A percentile compares a stretch with the other conserved stretches of the same genome.
Evolutionary conservation across 2,797 vertebrate genomes (phyloP).

Genomic region (Hybognathus amarus): DNA sequence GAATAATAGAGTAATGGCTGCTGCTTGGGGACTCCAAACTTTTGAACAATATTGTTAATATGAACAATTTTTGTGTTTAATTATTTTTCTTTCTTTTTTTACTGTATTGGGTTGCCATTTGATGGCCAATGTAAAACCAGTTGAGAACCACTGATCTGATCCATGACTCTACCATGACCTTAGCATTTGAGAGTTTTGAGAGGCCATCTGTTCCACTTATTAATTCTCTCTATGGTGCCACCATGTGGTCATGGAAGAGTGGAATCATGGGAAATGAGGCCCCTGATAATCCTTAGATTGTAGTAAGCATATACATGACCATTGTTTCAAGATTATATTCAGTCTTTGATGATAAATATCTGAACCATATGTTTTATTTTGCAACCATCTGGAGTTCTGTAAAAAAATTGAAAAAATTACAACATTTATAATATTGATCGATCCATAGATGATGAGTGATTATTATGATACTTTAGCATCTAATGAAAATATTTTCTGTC

Average conservation of each 20-base stretch:
- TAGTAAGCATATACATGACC: background rate
- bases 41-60: background rate
- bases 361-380: background rate
- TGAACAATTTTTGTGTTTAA: no score
- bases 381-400: background rate
- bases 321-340: background rate
- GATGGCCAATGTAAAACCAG: background rate
- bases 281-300: background rate
- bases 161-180: background rate
- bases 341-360: background rate
- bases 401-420: no score
- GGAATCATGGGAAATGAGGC: slow-evolving; percentile 5
- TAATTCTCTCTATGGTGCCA: slow-evolving; percentile 42
- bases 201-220: slow-evolving; percentile 15
- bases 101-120: background rate
- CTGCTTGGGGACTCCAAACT: background rate
- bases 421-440: background rate
- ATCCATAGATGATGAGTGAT: background rate
- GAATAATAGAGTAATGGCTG: background rate
- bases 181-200: slow-evolving; percentile 29
- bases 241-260: slow-evolving; percentile 44
- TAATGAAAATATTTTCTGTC: background rate
- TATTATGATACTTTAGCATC: background rate
- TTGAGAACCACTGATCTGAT: slow-evolving; percentile 17
- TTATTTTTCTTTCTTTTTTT: no score